Base-by-base conservation (phyloP, 2,797 vertebrate genomes). In the Champsocephalus esox region DNA sequence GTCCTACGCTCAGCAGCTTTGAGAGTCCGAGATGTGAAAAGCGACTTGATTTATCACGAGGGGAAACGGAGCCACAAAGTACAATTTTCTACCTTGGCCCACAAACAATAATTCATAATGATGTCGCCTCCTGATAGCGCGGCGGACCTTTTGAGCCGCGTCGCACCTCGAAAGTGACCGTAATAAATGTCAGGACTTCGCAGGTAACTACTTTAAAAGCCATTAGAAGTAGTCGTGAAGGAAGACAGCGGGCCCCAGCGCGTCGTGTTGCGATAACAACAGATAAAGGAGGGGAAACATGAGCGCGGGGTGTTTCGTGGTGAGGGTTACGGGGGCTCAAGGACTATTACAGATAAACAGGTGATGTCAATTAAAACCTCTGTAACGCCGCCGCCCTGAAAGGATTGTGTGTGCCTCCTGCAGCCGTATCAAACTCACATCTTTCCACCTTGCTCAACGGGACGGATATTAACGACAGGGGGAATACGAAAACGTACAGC, bases 101-200 rank as follows among this genome's bases (percentile, higher is more conserved):
- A 90, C 95, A 96, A 98, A 98, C 97, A 97, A 99, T 98, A 98
- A 98, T 99, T 99, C 97, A 98, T 97, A 97, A 97, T 96, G 97
- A 99, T 98, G 95, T 95, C 91, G 95, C 95, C 96, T 95, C 94
- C 91, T 93, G 97, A 98, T 97, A 98, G 96, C 96, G 94, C 28
- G 28, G 96, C 96, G 92, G 96, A 97, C 96, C 96, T 98, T 32
- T 92, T 96, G 94, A 92, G 83, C 85, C 6, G 71, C 34, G 79
- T 77, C 54, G 93, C 93, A 94, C 94, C 94, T 93, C 92, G 95
- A 96, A 97, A 97, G 96, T 95, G 95, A 96, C 94, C 91, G 95
- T 97, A 97, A 99, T 98, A 96, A 98, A 99, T 98, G 97, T 96
- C 96, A 95, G 93, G 95, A 92, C 90, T 94, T 94, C 86, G 94